A percentile compares a stretch with the other conserved stretches of the same genome.
Conservation (phyloP, 2,113 vertebrate genomes). For the Nycticebus coucang region DNA sequence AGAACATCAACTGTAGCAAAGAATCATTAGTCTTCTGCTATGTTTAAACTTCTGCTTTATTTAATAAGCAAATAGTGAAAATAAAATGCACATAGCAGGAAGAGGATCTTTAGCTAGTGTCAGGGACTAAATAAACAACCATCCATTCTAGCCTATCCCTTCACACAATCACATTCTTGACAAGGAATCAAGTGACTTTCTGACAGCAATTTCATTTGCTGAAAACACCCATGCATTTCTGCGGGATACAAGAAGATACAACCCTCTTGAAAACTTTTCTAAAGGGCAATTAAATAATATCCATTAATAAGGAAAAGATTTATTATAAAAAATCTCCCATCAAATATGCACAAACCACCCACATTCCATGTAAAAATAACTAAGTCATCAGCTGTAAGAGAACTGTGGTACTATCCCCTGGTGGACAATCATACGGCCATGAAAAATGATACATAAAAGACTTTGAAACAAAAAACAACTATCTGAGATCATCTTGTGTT, state of each 20-base stretch:
- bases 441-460: neutral
- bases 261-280: neutral
- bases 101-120: slow-evolving; percentile 46
- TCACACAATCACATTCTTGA: slow-evolving; percentile 31
- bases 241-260: neutral
- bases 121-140: slow-evolving; percentile 18
- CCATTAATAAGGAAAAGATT: slow-evolving; percentile 46
- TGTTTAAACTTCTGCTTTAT: slow-evolving; percentile 66
- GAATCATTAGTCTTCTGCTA: slow-evolving; percentile 54
- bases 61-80: slow-evolving; percentile 73
- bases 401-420: neutral
- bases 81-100: slow-evolving; percentile 56
- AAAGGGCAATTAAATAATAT: slow-evolving; percentile 43
- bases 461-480: neutral
- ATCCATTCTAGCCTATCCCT: neutral
- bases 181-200: slow-evolving; percentile 27
- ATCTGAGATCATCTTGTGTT: neutral
- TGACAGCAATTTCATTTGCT: slow-evolving; percentile 59
- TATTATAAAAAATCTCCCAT: neutral
- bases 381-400: neutral
- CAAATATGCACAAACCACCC: neutral
- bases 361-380: neutral
- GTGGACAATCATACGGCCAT: neutral
- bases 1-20: slow-evolving; percentile 57
- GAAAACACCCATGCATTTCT: slow-evolving; percentile 48